Evolutionary conservation across 2,888 invertebrate genomes (phyloP), one percentile per base, ranked within the genome.

Genomic region (Cybosia mesomella): DNA sequence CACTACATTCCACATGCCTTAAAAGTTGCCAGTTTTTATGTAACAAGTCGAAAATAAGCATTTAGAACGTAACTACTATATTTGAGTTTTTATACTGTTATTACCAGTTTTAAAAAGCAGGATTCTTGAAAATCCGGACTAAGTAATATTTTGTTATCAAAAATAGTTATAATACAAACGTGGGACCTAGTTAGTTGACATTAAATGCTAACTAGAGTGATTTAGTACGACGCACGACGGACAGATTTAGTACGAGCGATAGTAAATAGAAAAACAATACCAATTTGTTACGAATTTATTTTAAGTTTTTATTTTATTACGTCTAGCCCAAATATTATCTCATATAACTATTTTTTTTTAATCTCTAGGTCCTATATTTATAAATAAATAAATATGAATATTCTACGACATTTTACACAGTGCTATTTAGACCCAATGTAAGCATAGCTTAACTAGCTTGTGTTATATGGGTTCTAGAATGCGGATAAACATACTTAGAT

Each of bases 31-130:
- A 22, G 58, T 59, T 36, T 58, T 36, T 59, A 59, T 7, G 0
- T 28, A 39, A 9, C 1, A 39, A 59, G 22, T 13, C 22, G 13
- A 36, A 36, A 36, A 43, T 18, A 39, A 39, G 15, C 39, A 39
- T 2, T 15, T 39, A 4, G 28, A 28, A 11, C 11, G 2, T 36
- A 34, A 15, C 13, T 15, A 4, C 0, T 3, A 15, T 39, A 39
- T 39, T 32, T 28, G 28, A 28, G 28, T 28, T 28, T 28, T 4
- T 2, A 59, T 13, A 22, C 58, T 36, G 5, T 15, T 34, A 22
- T 15, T 36, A 36, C 21, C 15, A 59, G 58, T 59, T 36, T 59
- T 28, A 2, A 36, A 22, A 59, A 59, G 13, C 22, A 59, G 59
- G 15, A 36, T 59, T 36, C 22, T 22, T n/a, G 22, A 59, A 59